Conservation (phyloP, 2,113 vertebrate species). For the Microtus ochrogaster region DNA sequence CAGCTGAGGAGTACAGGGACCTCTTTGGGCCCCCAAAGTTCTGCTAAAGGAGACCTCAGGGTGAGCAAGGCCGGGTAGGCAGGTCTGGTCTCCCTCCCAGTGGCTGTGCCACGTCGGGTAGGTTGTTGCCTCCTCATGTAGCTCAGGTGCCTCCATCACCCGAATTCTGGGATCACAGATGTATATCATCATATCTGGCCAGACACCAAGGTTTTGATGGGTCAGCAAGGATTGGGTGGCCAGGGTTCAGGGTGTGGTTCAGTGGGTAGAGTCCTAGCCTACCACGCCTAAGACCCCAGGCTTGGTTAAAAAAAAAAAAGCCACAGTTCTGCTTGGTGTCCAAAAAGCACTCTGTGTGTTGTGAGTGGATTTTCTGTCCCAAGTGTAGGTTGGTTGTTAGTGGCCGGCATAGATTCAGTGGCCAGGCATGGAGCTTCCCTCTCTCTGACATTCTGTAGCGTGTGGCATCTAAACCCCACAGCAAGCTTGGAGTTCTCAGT, state of each 20-base stretch:
- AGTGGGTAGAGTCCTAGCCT: neutral
- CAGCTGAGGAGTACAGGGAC: neutral
- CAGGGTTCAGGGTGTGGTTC: neutral
- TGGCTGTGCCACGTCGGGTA: neutral
- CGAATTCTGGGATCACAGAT: neutral
- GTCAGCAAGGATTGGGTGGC: neutral
- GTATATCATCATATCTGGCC: neutral
- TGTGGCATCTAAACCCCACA: neutral
- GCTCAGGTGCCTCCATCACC: neutral
- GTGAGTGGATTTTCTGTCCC: neutral
- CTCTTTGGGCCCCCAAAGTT: rapidly evolving
- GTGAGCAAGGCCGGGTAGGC: neutral
- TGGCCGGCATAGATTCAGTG: neutral
- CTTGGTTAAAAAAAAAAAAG: neutral
- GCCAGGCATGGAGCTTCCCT: neutral
- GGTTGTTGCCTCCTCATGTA: neutral
- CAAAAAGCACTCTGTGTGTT: no score
- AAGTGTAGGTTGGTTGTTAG: neutral
- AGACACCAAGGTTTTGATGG: neutral
- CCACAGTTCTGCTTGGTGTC: neutral
- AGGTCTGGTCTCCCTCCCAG: neutral
- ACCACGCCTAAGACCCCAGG: neutral
- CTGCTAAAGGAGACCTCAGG: neutral
- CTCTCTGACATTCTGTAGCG: neutral
- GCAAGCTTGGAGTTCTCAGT: neutral